phyloP scores from a whole-genome alignment of 2,113 vertebrate species.

The Mohoua ochrocephala region DNA sequence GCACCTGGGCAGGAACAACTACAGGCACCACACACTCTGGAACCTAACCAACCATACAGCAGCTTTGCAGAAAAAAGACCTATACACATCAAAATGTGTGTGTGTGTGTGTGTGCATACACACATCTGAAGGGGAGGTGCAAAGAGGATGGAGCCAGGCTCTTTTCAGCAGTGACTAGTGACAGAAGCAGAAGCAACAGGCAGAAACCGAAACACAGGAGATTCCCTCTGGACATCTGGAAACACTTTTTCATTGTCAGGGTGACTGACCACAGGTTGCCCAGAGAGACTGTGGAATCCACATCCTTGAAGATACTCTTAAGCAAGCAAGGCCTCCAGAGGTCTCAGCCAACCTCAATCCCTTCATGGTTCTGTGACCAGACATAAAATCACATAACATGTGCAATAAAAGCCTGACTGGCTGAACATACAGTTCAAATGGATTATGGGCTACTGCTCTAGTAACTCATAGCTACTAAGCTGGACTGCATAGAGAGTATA shows the following conservation, averaged over 20 bases:
- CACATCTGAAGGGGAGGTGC: neutral
- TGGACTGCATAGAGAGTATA: neutral
- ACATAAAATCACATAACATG: neutral
- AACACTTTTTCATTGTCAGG: neutral
- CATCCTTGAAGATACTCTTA: neutral
- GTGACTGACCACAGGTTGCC: neutral
- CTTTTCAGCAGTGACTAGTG: neutral
- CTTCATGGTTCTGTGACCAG: neutral
- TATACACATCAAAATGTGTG: neutral
- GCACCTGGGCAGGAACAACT: neutral
- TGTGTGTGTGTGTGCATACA: no score
- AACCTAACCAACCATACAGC: neutral
- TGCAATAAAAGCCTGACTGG: neutral
- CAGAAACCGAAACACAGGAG: neutral
- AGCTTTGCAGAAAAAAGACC: neutral
- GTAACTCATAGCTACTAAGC: neutral
- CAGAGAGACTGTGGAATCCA: neutral
- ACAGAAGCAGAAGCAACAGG: neutral
- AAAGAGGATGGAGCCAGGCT: neutral
- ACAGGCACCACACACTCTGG: neutral
- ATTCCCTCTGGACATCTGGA: neutral
- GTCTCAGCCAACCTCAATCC: neutral
- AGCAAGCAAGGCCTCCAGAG: neutral
- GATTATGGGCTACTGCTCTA: neutral
- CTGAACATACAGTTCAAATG: neutral